Evolutionary conservation across 2,113 vertebrate species (phyloP).

Genomic region (Tychaedon coryphoeus): DNA sequence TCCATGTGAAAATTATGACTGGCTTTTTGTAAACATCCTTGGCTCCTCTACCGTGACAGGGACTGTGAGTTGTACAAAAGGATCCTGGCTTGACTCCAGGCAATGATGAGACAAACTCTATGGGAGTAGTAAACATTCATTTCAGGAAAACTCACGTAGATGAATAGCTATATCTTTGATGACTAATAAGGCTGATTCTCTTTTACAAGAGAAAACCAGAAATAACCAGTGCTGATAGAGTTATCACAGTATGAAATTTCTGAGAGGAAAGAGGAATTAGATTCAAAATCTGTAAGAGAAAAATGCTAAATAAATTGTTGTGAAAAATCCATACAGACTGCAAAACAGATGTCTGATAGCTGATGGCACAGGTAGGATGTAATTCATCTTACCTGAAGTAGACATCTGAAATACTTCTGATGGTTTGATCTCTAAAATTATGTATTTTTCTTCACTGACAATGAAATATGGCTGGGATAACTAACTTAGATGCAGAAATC

Average conservation of each 20-base stretch:
- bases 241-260: background rate
- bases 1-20: conserved; percentile 42
- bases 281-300: background rate
- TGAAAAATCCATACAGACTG: background rate
- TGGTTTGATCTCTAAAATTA: background rate
- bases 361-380: background rate
- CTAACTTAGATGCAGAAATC: background rate
- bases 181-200: background rate
- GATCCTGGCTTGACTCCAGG: conserved; percentile 44
- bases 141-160: background rate
- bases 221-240: background rate
- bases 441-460: background rate
- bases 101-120: conserved; percentile 7
- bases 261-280: background rate
- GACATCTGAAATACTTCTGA: background rate
- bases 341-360: background rate
- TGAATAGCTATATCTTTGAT: background rate
- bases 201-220: background rate
- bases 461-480: background rate
- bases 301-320: background rate
- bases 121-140: conserved; percentile 41
- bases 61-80: conserved; percentile 31
- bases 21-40: conserved; percentile 46
- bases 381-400: background rate
- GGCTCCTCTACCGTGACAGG: background rate